Conservation (phyloP, 2,888 invertebrate genomes). For the Drosophila incognita region DNA sequence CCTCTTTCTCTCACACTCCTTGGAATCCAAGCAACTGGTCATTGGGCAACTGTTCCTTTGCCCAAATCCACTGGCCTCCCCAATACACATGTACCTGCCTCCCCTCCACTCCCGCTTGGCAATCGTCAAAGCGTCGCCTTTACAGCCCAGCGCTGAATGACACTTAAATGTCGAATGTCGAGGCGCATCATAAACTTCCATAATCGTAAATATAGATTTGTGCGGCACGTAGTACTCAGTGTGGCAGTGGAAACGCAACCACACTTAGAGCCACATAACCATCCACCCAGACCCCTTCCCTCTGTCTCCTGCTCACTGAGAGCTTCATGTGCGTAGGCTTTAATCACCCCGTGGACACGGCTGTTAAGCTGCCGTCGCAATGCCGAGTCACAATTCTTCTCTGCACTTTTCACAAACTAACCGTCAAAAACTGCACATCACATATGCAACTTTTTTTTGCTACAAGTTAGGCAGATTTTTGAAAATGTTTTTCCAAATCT, state of each 20-base stretch:
- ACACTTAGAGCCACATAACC: conserved; percentile 1
- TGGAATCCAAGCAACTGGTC: not conserved
- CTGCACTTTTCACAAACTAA: not conserved
- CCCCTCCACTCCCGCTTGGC: not conserved
- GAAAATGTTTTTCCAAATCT: not conserved
- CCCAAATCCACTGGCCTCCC: not conserved
- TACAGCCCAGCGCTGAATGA: conserved; percentile 75
- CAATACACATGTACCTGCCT: not conserved
- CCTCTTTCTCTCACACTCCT: not conserved
- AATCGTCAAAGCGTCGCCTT: conserved; percentile 51
- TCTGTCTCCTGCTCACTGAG: not conserved
- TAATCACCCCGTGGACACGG: conserved; percentile 22
- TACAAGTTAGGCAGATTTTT: not conserved
- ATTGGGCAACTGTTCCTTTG: conserved; percentile 4
- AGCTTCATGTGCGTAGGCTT: conserved; percentile 16
- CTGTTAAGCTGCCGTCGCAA: conserved; percentile 3
- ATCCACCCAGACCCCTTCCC: not conserved
- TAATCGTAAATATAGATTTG: conserved; percentile 81
- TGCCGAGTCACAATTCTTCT: not conserved
- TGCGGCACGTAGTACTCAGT: conserved; percentile 48
- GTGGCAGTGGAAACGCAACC: conserved; percentile 3
- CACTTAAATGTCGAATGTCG: conserved; percentile 70
- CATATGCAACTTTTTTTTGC: not conserved
- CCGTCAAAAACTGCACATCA: not conserved
- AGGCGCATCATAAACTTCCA: conserved; percentile 69